Base-by-base conservation (phyloP, 1,140 invertebrate species). In the Archivesica marissinica region DNA sequence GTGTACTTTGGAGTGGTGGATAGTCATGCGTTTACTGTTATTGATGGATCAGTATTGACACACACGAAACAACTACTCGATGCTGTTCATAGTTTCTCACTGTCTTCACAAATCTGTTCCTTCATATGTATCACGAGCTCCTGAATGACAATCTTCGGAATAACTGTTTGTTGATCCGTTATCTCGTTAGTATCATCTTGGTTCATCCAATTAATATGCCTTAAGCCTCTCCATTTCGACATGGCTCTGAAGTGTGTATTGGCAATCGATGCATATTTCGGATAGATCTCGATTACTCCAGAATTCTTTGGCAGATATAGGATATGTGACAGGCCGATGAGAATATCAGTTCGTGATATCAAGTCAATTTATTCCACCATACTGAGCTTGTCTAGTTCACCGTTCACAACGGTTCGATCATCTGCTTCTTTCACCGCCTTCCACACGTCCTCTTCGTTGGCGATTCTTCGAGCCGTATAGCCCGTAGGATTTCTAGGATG, bases 231-330 rank as follows among this genome's bases (percentile, higher is more conserved):
- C 92, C 92, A 93, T 15, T 56, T 66, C 20, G 90, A 87, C 78
- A 93, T 90, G 28, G 89, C 78, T 28, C 75, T 74, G 30, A 85
- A 85, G 44, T 77, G 77, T 23, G 78, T 68, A 83, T 74, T 59
- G 72, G 80, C 2, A 56, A 56, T 82, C 66, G 90, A 86, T 90
- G 90, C 33, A 64, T 88, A 15, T 4, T 35, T 38, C 0, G 92
- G 92, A 35, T 95, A 98, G 96, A 99, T 92, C 96, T 99, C 99
- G 95, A 99, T 98, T 39, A 99, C 95, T 41, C 96, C 96, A 35
- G 97, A 98, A 97, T 98, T 99, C 93, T 98, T 96, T 0, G 98
- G 98, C 87, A 99, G 94, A 94, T 99, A 99, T 76, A 99, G 94
- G 33, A 98, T 93, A 95, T 99, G 98, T 0, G 98, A 98, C 20